These are phyloP conservation scores for Neolamprologus kungweensis DNA, from an alignment of 2,113 vertebrate genomes.

Conservation along the genomic window DNA sequence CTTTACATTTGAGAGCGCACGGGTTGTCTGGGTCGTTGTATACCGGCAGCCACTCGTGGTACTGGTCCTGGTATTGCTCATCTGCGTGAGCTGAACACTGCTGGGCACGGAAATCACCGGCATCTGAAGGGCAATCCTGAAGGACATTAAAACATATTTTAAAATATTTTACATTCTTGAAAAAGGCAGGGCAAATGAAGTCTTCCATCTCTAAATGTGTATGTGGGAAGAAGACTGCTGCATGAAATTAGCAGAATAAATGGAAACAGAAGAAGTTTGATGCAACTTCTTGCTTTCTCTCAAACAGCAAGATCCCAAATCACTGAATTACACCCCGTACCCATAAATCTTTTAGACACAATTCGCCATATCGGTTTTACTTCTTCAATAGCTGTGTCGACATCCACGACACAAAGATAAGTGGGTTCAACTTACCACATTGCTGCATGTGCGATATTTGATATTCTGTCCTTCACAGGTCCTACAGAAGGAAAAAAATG, in stretches of 20 bases:
- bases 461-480: slow-evolving; percentile 95
- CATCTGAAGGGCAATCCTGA: slow-evolving; percentile 88
- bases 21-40: slow-evolving; percentile 92
- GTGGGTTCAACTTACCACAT: slow-evolving; percentile 82
- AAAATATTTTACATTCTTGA: neutral
- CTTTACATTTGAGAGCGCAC: slow-evolving; percentile 88
- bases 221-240: neutral
- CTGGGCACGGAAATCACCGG: slow-evolving; percentile 92
- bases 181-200: neutral
- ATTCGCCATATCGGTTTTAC: neutral
- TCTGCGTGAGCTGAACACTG: slow-evolving; percentile 96
- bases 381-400: neutral
- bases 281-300: neutral
- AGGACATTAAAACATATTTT: neutral
- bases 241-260: neutral
- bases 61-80: slow-evolving; percentile 84
- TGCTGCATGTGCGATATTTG: slow-evolving; percentile 94
- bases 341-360: neutral
- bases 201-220: neutral
- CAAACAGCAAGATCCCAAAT: neutral
- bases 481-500: slow-evolving; percentile 64
- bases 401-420: slow-evolving; percentile 24
- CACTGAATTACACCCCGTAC: neutral
- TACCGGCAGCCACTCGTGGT: slow-evolving; percentile 91
- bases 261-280: neutral